Conservation (phyloP, 37 sponge, comb jelly and placozoan species). For the Cladorhizidae sp. region DNA sequence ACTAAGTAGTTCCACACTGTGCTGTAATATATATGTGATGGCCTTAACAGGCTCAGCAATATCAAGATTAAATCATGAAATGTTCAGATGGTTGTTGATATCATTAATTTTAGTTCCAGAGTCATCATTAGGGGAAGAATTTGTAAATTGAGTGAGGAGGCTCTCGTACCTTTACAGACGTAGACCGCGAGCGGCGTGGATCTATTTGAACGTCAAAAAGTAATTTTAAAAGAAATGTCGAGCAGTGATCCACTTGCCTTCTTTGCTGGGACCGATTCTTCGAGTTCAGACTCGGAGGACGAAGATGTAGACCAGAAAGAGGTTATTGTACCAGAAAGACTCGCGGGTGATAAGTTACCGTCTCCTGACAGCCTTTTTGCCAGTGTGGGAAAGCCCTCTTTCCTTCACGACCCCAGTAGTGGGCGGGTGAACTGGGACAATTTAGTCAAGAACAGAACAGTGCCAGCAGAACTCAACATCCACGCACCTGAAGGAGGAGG, state of each 20-base stretch:
- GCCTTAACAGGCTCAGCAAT: too few species aligned
- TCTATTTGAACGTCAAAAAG: too few species aligned
- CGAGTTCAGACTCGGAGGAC: constrained; percentile 74
- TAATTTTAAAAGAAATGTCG: neutral
- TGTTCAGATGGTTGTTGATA: too few species aligned
- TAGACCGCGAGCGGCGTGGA: too few species aligned
- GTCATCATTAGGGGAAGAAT: too few species aligned
- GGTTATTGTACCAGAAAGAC: neutral
- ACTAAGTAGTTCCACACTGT: too few species aligned
- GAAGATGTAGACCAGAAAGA: neutral
- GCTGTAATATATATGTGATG: too few species aligned
- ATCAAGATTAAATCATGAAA: too few species aligned
- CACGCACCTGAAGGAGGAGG: constrained; percentile 28
- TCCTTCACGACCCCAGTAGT: constrained; percentile 32
- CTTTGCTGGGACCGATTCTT: constrained; percentile 58
- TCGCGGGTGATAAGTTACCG: constrained; percentile 50
- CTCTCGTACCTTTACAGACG: too few species aligned
- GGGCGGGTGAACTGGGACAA: constrained; percentile 71
- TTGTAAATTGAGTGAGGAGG: too few species aligned
- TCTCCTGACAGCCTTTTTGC: constrained; percentile 78
- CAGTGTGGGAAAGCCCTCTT: constrained; percentile 68
- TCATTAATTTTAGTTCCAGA: too few species aligned
- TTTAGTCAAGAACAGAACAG: constrained; percentile 41
- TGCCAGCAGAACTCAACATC: constrained; percentile 13
- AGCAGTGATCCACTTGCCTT: constrained; percentile 43